Percentiles rank a stretch among this genome's conserved stretches.
These are phyloP conservation scores for Frieseomelitta varia DNA, from an alignment of 1,140 invertebrate genomes.

Conservation along the genomic window DNA sequence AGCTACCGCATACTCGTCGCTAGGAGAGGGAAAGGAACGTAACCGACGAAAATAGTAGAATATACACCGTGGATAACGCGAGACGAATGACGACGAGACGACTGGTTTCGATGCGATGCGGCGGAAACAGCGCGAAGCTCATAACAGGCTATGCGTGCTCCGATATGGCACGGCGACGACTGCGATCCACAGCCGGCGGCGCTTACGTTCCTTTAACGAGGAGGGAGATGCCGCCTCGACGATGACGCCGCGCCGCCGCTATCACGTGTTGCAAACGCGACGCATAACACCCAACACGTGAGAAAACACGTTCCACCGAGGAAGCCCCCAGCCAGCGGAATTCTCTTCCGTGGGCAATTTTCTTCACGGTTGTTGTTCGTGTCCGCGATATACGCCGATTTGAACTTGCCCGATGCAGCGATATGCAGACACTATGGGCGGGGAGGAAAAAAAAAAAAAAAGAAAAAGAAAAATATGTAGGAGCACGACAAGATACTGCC, in stretches of 20 bases:
- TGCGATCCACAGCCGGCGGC: constrained; percentile 49
- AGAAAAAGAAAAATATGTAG: too few relatives aligned
- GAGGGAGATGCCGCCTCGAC: constrained; percentile 56
- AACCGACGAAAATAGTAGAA: too few relatives aligned
- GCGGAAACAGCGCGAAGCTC: not conserved
- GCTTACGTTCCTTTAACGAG: constrained; percentile 60
- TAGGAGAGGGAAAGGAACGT: too few relatives aligned
- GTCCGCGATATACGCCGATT: too few relatives aligned
- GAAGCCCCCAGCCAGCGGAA: not conserved
- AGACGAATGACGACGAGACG: not conserved
- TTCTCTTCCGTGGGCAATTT: constrained; percentile 13
- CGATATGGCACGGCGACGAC: constrained; percentile 56
- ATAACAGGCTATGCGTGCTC: constrained; percentile 30
- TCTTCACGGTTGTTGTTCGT: not conserved
- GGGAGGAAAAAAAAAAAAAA: too few relatives aligned
- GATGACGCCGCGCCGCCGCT: constrained; percentile 32
- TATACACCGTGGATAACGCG: not conserved
- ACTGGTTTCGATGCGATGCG: not conserved
- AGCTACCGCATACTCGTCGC: too few relatives aligned
- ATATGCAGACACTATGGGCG: too few relatives aligned
- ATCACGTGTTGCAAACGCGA: constrained; percentile 69
- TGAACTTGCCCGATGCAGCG: too few relatives aligned
- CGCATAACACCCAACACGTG: constrained; percentile 73
- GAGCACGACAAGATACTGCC: constrained; percentile 3
- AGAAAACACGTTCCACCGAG: constrained; percentile 57